Conservation (phyloP, 2,113 vertebrate species). For the Phasianus colchicus region DNA sequence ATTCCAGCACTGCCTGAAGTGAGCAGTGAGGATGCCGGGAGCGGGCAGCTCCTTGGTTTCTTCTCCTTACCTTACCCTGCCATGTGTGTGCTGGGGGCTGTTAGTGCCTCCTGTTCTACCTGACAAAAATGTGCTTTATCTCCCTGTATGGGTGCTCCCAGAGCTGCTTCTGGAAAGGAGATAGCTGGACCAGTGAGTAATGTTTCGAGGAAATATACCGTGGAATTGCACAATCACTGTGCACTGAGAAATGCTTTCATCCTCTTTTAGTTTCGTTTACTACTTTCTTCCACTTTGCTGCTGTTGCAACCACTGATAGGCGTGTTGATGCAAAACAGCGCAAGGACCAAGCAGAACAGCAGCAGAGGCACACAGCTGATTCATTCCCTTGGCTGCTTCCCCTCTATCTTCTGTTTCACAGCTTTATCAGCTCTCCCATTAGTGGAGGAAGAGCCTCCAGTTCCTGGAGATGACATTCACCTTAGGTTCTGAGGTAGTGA, state of each 20-base stretch:
- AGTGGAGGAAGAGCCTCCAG: not conserved
- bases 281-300: accelerated
- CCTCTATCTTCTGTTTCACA: not conserved
- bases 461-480: accelerated
- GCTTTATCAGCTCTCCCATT: not conserved
- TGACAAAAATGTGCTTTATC: not conserved
- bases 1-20: not conserved
- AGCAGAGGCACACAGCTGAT: not conserved
- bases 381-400: not conserved
- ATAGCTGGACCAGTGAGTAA: not conserved
- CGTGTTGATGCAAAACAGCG: no score
- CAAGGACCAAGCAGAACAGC: no score
- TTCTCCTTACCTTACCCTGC: not conserved
- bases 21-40: not conserved
- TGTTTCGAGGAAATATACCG: not conserved
- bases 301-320: not conserved
- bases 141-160: not conserved
- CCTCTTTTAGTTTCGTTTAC: not conserved
- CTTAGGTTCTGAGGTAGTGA: not conserved
- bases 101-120: not conserved
- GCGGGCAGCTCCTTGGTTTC: accelerated
- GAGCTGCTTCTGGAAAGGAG: not conserved
- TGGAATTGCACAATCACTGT: accelerated
- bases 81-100: accelerated
- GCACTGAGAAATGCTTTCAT: accelerated